Conservation (phyloP, 2,797 vertebrate species). For the Melanotaenia trifasciata region DNA sequence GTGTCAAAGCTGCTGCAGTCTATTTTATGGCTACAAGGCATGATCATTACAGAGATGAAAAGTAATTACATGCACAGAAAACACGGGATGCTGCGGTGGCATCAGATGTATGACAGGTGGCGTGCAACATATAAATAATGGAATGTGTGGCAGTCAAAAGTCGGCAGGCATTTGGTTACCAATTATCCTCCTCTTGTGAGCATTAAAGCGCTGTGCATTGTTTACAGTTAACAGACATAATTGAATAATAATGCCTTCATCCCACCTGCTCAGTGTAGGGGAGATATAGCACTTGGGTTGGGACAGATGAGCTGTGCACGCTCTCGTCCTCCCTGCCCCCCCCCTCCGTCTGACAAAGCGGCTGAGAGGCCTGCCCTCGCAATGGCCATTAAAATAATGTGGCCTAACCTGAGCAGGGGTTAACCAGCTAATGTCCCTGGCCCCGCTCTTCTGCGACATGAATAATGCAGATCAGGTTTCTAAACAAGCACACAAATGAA, state of each 20-base stretch:
- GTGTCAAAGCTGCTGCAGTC: slow-evolving; percentile 38
- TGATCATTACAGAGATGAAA: slow-evolving; percentile 57
- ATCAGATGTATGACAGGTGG: slow-evolving; percentile 66
- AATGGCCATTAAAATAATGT: slow-evolving; percentile 81
- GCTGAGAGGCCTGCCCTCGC: slow-evolving; percentile 66
- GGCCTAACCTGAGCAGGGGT: slow-evolving; percentile 80
- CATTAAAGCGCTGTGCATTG: slow-evolving; percentile 67
- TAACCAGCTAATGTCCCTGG: slow-evolving; percentile 82
- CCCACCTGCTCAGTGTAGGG: slow-evolving; percentile 71
- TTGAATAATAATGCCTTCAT: slow-evolving; percentile 75
- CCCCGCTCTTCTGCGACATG: slow-evolving; percentile 75
- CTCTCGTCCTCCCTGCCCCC: slow-evolving; percentile 30
- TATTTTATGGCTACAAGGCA: slow-evolving; percentile 53
- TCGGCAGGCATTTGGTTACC: slow-evolving; percentile 69
- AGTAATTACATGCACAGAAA: slow-evolving; percentile 60
- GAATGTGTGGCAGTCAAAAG: slow-evolving; percentile 65
- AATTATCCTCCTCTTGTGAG: slow-evolving; percentile 76
- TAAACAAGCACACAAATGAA: slow-evolving; percentile 84
- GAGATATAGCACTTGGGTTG: slow-evolving; percentile 55
- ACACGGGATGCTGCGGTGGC: slow-evolving; percentile 40
- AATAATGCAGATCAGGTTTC: slow-evolving; percentile 84
- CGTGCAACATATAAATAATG: slow-evolving; percentile 59
- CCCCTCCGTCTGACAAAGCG: slow-evolving; percentile 43
- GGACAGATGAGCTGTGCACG: slow-evolving; percentile 70
- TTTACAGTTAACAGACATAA: slow-evolving; percentile 75